phyloP scores from a whole-genome alignment of 1,140 invertebrate genomes.

The Macrosteles quadrilineatus region DNA sequence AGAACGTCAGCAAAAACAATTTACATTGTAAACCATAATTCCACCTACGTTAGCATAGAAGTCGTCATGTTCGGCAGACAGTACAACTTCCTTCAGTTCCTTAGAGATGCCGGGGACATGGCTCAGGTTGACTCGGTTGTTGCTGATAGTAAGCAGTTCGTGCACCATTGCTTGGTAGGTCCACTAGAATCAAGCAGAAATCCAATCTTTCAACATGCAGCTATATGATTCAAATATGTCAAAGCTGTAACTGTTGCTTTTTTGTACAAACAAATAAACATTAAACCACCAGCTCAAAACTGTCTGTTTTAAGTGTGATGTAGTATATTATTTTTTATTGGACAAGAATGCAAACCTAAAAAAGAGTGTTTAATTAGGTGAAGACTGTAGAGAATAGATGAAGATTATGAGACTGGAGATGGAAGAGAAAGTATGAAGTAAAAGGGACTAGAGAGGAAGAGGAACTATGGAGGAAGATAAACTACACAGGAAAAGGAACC shows the following conservation, averaged over 20 bases:
- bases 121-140: constrained; percentile 91
- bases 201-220: neutral
- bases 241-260: neutral
- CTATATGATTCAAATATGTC: constrained; percentile 9
- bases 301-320: no score
- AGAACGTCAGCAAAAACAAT: no score
- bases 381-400: no score
- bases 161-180: constrained; percentile 99
- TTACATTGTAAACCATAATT: no score
- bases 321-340: no score
- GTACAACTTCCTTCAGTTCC: constrained; percentile 89
- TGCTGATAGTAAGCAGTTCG: constrained; percentile 91
- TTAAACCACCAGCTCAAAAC: neutral
- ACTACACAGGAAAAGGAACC: no score
- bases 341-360: no score
- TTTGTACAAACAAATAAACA: neutral
- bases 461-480: no score
- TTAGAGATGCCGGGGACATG: constrained; percentile 80
- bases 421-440: no score
- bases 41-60: constrained; percentile 77
- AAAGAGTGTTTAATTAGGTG: no score
- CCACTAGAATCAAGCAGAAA: constrained; percentile 67
- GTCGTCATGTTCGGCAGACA: constrained; percentile 95
- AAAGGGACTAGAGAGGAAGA: no score
- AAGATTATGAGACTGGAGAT: no score